phyloP scores from a whole-genome alignment of 2,113 vertebrate genomes.

The Chelonoidis abingdonii region DNA sequence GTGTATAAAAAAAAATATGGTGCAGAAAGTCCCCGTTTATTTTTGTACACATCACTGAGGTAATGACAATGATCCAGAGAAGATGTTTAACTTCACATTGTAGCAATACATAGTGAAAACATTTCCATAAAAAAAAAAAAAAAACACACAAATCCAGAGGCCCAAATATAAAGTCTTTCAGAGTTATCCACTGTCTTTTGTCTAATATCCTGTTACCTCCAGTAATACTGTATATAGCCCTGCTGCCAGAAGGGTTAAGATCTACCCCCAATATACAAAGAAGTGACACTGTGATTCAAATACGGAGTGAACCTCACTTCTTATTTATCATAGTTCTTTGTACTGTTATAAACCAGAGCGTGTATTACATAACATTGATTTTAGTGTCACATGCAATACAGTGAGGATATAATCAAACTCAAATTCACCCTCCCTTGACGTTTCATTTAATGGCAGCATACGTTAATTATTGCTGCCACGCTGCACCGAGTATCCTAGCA shows the following conservation, averaged over 20 bases:
- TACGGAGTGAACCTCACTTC: not conserved
- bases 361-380: not conserved
- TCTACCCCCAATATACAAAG: not conserved
- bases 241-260: not conserved
- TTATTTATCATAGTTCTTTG: not conserved
- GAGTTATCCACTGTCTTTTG: not conserved
- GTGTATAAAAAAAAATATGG: conserved; percentile 2
- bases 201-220: not conserved
- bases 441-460: not conserved
- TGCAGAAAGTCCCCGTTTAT: conserved; percentile 70
- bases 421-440: not conserved
- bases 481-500: not conserved
- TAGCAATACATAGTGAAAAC: not conserved
- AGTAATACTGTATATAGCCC: not conserved
- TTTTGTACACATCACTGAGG: conserved; percentile 51
- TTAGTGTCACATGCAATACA: not conserved
- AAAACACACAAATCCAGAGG: not conserved
- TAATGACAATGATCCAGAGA: conserved; percentile 19
- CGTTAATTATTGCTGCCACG: not conserved
- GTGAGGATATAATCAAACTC: not conserved
- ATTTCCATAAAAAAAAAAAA: not conserved
- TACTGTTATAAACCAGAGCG: not conserved
- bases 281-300: not conserved
- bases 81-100: not conserved
- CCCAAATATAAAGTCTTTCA: not conserved